Conservation (phyloP, 2,113 vertebrate species). For the Micromys minutus region DNA sequence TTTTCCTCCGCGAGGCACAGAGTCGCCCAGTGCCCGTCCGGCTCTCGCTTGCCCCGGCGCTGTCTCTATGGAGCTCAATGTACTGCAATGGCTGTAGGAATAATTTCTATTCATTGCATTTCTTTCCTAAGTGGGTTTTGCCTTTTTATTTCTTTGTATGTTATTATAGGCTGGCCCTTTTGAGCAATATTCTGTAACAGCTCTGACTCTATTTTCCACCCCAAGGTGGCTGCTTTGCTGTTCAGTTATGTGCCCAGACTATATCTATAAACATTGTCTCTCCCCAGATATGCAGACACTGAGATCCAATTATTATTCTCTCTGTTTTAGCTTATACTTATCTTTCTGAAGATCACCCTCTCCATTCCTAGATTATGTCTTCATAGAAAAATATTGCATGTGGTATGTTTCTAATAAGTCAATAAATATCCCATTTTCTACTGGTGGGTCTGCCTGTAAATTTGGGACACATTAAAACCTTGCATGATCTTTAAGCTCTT, state of each 20-base stretch:
- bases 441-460: not conserved
- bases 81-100: too few relatives aligned
- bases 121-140: not conserved
- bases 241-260: not conserved
- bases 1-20: too few relatives aligned
- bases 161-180: not conserved
- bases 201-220: not conserved
- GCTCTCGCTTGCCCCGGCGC: too few relatives aligned
- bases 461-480: not conserved
- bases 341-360: not conserved
- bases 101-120: not conserved
- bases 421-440: not conserved
- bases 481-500: not conserved
- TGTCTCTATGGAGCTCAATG: too few relatives aligned
- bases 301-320: not conserved
- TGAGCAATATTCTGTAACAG: not conserved
- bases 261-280: not conserved
- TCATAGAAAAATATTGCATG: not conserved
- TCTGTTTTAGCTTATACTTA: not conserved
- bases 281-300: not conserved
- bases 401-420: not conserved
- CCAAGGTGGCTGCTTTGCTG: not conserved
- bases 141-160: not conserved
- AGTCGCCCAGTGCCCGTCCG: too few relatives aligned
- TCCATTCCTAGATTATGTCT: not conserved